Conservation (phyloP, 92 coral and sea anemone species). For the Actinernus sp. region DNA sequence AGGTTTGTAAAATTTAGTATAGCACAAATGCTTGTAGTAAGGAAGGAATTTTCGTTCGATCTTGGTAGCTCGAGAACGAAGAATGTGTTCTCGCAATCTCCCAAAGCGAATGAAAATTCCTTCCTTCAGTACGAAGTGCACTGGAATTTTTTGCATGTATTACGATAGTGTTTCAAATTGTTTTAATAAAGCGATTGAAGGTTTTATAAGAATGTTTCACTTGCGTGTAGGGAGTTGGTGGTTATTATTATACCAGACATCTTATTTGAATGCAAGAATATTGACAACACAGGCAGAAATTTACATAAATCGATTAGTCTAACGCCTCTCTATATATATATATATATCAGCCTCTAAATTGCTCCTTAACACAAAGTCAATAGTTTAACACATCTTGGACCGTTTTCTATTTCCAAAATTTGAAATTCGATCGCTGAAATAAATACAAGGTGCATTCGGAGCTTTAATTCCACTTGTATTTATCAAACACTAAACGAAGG, state of each 20-base stretch:
- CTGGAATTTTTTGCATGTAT: conserved; percentile 21
- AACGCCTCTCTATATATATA: background rate
- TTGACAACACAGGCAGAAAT: conserved; percentile 2
- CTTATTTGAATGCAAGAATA: background rate
- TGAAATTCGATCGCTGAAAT: background rate
- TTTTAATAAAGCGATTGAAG: conserved; percentile 83
- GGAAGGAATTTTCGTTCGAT: background rate
- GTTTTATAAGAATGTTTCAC: conserved; percentile 54
- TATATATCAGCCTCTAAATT: no score
- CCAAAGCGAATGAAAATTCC: background rate
- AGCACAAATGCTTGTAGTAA: background rate
- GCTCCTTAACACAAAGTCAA: no score
- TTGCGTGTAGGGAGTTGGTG: conserved; percentile 1
- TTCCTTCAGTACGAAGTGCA: conserved; percentile 8
- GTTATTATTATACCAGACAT: background rate
- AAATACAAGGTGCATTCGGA: background rate
- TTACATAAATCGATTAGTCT: conserved; percentile 14
- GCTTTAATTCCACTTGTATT: background rate
- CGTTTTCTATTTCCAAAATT: no score
- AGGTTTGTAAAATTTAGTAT: conserved; percentile 33
- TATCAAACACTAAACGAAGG: conserved; percentile 9
- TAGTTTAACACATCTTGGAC: background rate
- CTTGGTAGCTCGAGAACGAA: conserved; percentile 2
- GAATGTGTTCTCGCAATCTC: conserved; percentile 21
- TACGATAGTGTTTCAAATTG: conserved; percentile 43